A percentile compares a stretch with the other conserved stretches of the same genome.
phyloP scores from a whole-genome alignment of 2,113 vertebrate species.

The Mobula hypostoma region DNA sequence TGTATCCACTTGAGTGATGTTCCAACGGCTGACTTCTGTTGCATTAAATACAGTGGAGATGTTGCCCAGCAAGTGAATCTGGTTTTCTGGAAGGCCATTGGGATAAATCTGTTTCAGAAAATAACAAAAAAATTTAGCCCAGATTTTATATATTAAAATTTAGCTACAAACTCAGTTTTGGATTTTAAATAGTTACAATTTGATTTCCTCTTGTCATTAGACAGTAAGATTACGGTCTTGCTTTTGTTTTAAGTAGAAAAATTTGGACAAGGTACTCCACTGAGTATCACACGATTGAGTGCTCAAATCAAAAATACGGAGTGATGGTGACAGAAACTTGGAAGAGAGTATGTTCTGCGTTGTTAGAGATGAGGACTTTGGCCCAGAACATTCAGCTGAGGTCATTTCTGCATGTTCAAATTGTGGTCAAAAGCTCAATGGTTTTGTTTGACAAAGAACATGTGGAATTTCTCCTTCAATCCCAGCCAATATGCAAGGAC shows the following conservation, averaged over 20 bases:
- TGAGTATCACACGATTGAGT: background rate
- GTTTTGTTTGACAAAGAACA: background rate
- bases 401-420: background rate
- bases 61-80: conserved; percentile 40
- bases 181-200: background rate
- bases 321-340: no score
- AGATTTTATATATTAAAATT: background rate
- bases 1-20: conserved; percentile 41
- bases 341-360: background rate
- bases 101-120: conserved; percentile 48
- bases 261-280: background rate
- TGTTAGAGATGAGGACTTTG: background rate
- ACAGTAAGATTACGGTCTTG: background rate
- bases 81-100: conserved; percentile 42
- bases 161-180: background rate
- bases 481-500: background rate
- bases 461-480: background rate
- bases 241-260: background rate
- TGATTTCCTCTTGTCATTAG: background rate
- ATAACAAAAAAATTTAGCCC: background rate
- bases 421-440: no score
- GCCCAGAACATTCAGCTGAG: background rate
- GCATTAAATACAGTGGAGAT: conserved; percentile 44
- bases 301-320: no score
- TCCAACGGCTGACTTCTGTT: conserved; percentile 50